Evolutionary conservation across 2,113 vertebrate species (phyloP).

Genomic region (Echinops telfairi): DNA sequence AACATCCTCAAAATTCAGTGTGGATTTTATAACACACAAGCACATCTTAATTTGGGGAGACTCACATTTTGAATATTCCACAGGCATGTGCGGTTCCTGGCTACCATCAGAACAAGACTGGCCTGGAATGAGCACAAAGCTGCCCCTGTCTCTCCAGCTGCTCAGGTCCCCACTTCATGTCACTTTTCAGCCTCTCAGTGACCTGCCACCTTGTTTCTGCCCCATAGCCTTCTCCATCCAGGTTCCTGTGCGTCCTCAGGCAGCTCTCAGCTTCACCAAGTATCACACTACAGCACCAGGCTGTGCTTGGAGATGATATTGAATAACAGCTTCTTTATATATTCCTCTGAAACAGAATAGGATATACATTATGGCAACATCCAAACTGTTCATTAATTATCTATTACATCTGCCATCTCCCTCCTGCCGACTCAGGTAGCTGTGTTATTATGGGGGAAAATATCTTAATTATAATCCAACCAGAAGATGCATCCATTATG

Average conservation of each 20-base stretch:
- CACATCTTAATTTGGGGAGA: not conserved
- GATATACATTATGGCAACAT: slow-evolving; percentile 49
- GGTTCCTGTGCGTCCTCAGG: not conserved
- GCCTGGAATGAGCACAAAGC: not conserved
- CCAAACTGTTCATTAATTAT: slow-evolving; percentile 62
- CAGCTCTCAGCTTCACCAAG: not conserved
- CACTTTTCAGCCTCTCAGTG: not conserved
- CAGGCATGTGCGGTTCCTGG: fast-evolving
- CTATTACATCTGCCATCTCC: slow-evolving; percentile 66
- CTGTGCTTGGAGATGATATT: not conserved
- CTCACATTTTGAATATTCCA: not conserved
- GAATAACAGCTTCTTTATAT: not conserved
- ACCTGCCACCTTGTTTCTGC: not conserved
- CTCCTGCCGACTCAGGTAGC: slow-evolving; percentile 68
- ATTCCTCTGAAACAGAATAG: slow-evolving; percentile 36
- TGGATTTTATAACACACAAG: not conserved
- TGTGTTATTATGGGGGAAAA: slow-evolving; percentile 48
- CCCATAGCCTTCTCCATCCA: not conserved
- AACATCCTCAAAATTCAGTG: not conserved
- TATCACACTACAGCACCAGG: not conserved
- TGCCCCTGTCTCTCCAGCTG: not conserved
- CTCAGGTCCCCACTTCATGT: fast-evolving
- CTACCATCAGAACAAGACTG: fast-evolving
- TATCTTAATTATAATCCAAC: slow-evolving; percentile 78
- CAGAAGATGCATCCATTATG: slow-evolving; percentile 73